Evolutionary conservation across 2,113 vertebrate genomes (phyloP).

Genomic region (Colistium nudipinnis): DNA sequence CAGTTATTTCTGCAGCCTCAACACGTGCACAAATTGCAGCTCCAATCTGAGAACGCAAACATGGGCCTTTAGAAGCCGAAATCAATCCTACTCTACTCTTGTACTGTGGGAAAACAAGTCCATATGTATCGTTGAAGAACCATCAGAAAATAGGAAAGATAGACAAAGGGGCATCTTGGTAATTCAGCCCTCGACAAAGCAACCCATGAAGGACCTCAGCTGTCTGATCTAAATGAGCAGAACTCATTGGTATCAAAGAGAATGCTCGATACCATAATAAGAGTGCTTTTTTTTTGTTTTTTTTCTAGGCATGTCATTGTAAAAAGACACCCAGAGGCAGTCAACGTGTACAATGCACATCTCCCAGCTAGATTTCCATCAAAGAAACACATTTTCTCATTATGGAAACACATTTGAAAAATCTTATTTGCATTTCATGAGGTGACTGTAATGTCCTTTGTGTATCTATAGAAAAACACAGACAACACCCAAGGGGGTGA

Average conservation of each 20-base stretch:
- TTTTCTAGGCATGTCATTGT: neutral
- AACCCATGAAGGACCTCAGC: constrained; percentile 21
- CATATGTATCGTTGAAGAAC: constrained; percentile 6
- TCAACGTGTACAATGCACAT: neutral
- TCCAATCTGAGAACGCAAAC: neutral
- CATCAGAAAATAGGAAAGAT: constrained; percentile 21
- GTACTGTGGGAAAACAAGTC: neutral
- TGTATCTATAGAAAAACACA: no score
- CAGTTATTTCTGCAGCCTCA: neutral
- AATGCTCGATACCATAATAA: neutral
- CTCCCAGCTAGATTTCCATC: neutral
- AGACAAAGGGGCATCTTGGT: constrained; percentile 35
- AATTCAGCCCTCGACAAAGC: constrained; percentile 20
- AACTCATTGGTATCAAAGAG: constrained; percentile 23
- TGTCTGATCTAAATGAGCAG: neutral
- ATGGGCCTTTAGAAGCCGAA: neutral
- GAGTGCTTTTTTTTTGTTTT: neutral
- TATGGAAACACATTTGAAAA: neutral
- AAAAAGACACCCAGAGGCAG: neutral
- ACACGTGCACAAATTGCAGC: neutral
- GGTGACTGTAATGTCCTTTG: neutral
- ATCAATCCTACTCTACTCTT: constrained; percentile 5
- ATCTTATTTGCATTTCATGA: neutral
- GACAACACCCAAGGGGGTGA: no score
- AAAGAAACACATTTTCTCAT: neutral